These are phyloP conservation scores for Callipepla californica DNA, from an alignment of 2,113 vertebrate species.

Conservation along the genomic window DNA sequence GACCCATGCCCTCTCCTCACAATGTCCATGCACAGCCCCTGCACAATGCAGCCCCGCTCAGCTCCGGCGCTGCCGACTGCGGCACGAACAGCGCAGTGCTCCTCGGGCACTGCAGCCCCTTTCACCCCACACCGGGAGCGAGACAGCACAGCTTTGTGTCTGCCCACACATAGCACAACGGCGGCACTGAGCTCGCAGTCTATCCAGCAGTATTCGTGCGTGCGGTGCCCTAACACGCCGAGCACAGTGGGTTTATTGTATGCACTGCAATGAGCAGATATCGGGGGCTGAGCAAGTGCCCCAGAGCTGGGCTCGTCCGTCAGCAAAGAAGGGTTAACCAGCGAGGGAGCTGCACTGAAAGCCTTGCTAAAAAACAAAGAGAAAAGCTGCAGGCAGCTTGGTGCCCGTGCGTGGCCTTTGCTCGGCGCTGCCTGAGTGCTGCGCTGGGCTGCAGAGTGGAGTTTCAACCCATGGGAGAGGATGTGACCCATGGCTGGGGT, in stretches of 20 bases:
- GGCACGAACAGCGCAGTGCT: background rate
- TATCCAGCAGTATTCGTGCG: background rate
- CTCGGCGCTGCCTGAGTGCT: background rate
- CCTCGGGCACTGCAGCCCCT: accelerated
- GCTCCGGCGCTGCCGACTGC: background rate
- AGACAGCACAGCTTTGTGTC: background rate
- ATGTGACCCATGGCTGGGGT: accelerated
- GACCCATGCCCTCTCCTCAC: background rate
- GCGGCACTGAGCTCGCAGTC: background rate
- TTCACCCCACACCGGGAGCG: background rate
- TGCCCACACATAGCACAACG: background rate
- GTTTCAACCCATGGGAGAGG: accelerated
- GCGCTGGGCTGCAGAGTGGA: accelerated
- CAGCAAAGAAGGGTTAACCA: background rate
- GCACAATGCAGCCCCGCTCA: background rate
- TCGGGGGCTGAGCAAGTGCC: accelerated
- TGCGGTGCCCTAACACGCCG: accelerated
- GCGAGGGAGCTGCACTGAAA: accelerated
- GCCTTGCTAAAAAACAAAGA: background rate
- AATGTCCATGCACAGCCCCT: accelerated
- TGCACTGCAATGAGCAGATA: accelerated
- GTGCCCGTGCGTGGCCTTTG: background rate
- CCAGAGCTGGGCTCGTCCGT: accelerated
- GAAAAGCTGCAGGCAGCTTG: accelerated
- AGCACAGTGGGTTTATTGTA: background rate